Conservation (phyloP, 2,888 invertebrate genomes). For the Pammene fasciana region DNA sequence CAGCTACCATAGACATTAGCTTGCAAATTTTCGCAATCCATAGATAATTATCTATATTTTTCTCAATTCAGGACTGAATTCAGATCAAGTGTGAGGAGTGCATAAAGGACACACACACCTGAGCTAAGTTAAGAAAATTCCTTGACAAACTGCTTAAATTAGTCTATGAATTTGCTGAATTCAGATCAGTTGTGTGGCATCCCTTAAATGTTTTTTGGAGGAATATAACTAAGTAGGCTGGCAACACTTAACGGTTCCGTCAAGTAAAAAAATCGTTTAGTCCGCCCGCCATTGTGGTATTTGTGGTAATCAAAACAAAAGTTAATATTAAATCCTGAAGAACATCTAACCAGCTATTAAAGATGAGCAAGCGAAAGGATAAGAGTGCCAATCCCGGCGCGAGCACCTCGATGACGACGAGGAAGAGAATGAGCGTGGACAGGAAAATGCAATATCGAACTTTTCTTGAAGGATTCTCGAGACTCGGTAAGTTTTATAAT, state of each 20-base stretch:
- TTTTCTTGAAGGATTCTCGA: constrained; percentile 60
- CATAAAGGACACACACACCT: no score
- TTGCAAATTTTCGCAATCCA: no score
- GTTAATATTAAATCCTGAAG: not conserved
- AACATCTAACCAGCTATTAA: not conserved
- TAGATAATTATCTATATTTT: no score
- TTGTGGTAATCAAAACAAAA: not conserved
- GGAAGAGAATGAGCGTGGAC: constrained; percentile 55
- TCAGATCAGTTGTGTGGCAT: no score
- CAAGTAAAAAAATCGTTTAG: no score
- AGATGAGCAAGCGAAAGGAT: constrained; percentile 36
- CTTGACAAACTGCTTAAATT: no score
- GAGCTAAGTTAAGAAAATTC: no score
- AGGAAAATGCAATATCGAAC: constrained; percentile 63
- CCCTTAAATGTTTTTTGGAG: not conserved
- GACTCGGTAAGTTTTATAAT: constrained; percentile 28
- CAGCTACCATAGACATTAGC: no score
- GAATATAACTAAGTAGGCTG: constrained; percentile 12
- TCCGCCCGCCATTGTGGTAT: not conserved
- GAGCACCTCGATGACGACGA: constrained; percentile 36
- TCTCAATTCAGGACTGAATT: no score
- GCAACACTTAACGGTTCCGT: not conserved
- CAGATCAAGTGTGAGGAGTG: no score
- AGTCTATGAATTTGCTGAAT: no score
- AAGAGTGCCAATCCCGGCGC: constrained; percentile 50